Conservation (phyloP, 1,140 invertebrate species). For the Polypedilum pembai region DNA sequence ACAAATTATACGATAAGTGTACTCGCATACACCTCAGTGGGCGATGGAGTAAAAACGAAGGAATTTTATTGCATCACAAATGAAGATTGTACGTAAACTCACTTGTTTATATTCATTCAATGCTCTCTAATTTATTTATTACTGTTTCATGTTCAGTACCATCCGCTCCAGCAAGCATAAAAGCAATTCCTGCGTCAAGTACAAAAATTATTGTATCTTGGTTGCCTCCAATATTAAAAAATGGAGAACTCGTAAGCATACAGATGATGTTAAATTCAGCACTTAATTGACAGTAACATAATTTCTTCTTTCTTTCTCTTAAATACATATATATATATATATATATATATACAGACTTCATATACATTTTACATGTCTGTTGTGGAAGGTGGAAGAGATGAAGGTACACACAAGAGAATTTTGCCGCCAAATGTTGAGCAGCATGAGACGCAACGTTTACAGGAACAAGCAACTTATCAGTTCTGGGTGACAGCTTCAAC, state of each 20-base stretch:
- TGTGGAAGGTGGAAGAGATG: constrained; percentile 63
- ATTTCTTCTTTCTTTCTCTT: constrained; percentile 28
- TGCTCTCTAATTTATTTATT: constrained; percentile 30
- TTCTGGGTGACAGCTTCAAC: constrained; percentile 77
- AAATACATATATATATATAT: neutral
- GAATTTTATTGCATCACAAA: constrained; percentile 82
- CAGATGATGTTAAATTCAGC: neutral
- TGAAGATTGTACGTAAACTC: constrained; percentile 66
- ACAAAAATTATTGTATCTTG: constrained; percentile 83
- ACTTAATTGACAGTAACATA: neutral
- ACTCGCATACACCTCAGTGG: constrained; percentile 77
- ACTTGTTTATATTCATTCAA: constrained; percentile 32
- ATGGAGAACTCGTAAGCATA: constrained; percentile 59
- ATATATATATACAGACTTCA: constrained; percentile 42
- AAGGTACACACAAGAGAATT: constrained; percentile 61
- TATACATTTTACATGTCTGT: constrained; percentile 77
- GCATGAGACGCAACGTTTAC: constrained; percentile 63
- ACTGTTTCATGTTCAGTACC: constrained; percentile 56
- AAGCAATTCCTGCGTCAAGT: constrained; percentile 73
- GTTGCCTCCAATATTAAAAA: constrained; percentile 64
- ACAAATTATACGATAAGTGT: constrained; percentile 92
- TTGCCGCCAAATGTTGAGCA: constrained; percentile 55
- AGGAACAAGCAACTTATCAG: constrained; percentile 63
- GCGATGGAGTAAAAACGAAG: constrained; percentile 75
- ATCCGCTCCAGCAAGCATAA: constrained; percentile 76